Conservation (phyloP, 2,797 vertebrate genomes). For the Pseudopleuronectes americanus region DNA sequence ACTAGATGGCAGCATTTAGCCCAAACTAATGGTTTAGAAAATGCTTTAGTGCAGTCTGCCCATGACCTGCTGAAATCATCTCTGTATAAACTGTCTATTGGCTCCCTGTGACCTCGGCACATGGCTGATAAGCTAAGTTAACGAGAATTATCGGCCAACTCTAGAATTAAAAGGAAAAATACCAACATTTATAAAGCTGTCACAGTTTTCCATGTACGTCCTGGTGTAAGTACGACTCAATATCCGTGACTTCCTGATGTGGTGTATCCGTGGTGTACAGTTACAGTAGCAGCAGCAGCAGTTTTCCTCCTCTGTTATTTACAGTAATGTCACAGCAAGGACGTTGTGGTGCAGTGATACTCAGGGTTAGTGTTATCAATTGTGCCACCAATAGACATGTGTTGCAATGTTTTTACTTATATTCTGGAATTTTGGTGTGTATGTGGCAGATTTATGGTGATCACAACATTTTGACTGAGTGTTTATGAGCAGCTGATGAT, state of each 20-base stretch:
- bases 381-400: conserved; percentile 18
- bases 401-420: background rate
- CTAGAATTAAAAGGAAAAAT: background rate
- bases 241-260: conserved; percentile 3
- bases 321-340: conserved; percentile 58
- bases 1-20: conserved; percentile 50
- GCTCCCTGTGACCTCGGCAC: conserved; percentile 27
- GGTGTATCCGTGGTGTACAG: conserved; percentile 35
- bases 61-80: conserved; percentile 18
- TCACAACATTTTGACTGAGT: too few relatives aligned
- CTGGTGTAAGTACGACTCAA: too few relatives aligned
- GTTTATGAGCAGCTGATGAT: too few relatives aligned
- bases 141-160: background rate
- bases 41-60: conserved; percentile 7
- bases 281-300: conserved; percentile 44
- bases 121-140: background rate
- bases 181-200: background rate
- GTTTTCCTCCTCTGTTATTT: conserved; percentile 36
- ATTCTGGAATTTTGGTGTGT: too few relatives aligned
- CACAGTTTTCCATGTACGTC: too few relatives aligned
- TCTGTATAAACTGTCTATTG: conserved; percentile 2
- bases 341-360: conserved; percentile 38
- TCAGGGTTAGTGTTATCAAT: background rate
- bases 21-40: too few relatives aligned
- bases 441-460: too few relatives aligned